Evolutionary conservation across 2,888 invertebrate species (phyloP).

Genomic region (Matsumyia berberina): DNA sequence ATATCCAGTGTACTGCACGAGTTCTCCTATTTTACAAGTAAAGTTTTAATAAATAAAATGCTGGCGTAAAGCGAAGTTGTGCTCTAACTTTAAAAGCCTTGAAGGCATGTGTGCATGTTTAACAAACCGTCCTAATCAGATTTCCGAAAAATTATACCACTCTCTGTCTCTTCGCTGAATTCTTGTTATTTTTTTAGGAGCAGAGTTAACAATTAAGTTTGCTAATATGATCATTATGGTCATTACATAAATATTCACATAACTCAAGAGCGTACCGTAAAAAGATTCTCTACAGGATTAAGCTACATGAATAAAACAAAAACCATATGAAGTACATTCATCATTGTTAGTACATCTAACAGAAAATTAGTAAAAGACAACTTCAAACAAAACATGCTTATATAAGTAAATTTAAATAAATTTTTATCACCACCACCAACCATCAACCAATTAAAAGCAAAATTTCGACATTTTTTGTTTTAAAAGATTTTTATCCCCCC

Average conservation of each 20-base stretch:
- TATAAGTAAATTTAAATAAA: neutral
- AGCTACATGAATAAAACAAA: conserved; percentile 31
- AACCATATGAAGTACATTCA: conserved; percentile 32
- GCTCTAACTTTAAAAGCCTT: no score
- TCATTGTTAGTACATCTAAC: conserved; percentile 27
- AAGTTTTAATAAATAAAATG: no score
- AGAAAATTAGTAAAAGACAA: conserved; percentile 44
- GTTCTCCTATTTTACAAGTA: no score
- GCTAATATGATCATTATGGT: neutral
- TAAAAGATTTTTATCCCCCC: neutral
- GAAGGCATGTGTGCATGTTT: no score
- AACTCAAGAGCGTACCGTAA: conserved; percentile 37
- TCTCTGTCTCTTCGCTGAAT: neutral
- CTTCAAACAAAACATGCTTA: conserved; percentile 31
- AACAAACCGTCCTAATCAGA: no score
- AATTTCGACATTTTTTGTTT: neutral
- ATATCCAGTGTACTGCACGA: no score
- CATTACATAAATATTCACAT: neutral
- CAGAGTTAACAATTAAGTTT: neutral
- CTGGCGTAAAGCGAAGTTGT: no score
- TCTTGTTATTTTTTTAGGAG: neutral
- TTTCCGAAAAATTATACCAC: no score
- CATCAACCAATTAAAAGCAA: conserved; percentile 16
- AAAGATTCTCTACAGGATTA: conserved; percentile 36
- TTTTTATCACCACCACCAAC: conserved; percentile 18